A percentile compares a stretch with the other conserved stretches of the same genome.
Conservation (phyloP, 1,140 invertebrate genomes). For the Neodiprion fabricii region DNA sequence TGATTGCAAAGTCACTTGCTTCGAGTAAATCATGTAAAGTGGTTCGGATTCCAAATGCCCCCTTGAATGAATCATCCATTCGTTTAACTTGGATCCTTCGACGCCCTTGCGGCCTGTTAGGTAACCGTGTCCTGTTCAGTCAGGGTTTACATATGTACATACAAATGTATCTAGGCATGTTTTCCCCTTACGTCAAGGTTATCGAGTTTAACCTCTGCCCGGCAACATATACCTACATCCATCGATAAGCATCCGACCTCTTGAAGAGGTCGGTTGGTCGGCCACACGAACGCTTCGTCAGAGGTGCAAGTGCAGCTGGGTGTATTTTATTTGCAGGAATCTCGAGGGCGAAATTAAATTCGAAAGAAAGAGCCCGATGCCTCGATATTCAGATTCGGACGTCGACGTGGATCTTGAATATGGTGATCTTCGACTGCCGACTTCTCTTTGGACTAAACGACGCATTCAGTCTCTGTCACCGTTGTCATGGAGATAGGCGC, state of each 20-base stretch:
- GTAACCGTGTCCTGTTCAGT: no score
- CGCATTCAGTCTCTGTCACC: constrained; percentile 4
- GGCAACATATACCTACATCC: neutral
- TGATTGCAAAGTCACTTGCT: no score
- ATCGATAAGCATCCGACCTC: neutral
- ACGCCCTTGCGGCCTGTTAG: no score
- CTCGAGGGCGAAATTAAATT: neutral
- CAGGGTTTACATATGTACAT: neutral
- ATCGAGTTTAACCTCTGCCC: neutral
- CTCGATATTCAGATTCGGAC: neutral
- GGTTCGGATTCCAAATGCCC: no score
- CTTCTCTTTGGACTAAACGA: neutral
- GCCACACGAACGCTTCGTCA: neutral
- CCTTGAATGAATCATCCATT: no score
- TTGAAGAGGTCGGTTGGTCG: neutral
- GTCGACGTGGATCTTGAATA: neutral
- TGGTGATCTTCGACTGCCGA: neutral
- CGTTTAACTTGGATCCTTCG: no score
- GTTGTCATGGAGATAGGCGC: neutral
- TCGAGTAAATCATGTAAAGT: no score
- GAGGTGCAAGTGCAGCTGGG: neutral
- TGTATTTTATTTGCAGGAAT: neutral
- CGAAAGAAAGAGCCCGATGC: neutral
- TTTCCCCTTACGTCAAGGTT: neutral
- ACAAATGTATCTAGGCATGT: neutral